These are phyloP conservation scores for Tetranychus truncatus DNA, from an alignment of 2,888 invertebrate genomes.

Conservation along the genomic window DNA sequence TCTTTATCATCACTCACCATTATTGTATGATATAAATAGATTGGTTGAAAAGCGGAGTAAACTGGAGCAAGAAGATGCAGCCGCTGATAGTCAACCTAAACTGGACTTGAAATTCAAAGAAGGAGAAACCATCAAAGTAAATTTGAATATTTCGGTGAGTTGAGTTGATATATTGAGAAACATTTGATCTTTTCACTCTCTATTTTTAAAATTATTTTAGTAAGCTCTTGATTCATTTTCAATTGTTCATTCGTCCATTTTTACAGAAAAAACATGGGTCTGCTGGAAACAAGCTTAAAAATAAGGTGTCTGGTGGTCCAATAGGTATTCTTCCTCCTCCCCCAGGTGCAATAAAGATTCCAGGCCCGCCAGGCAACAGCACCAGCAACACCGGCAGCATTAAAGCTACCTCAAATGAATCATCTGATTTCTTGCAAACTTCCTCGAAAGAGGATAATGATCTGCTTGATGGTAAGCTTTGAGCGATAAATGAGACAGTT, in stretches of 20 bases:
- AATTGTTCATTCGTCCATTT: slow-evolving; percentile 9
- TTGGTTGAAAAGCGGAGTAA: slow-evolving; percentile 65
- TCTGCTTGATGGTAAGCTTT: slow-evolving; percentile 2
- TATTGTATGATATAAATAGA: slow-evolving; percentile 23
- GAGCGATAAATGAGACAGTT: neutral
- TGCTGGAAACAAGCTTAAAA: slow-evolving; percentile 41
- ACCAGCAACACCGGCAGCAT: neutral
- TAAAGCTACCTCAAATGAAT: neutral
- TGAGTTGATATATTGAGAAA: neutral
- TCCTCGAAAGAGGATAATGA: slow-evolving; percentile 3
- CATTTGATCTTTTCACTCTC: slow-evolving; percentile 11
- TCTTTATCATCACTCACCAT: neutral
- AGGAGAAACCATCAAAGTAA: slow-evolving; percentile 97
- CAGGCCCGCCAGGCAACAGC: slow-evolving; percentile 2
- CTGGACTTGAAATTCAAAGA: slow-evolving; percentile 94
- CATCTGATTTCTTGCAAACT: neutral
- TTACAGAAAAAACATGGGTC: slow-evolving; percentile 32
- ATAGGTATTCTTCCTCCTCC: slow-evolving; percentile 50
- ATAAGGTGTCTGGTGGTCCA: slow-evolving; percentile 40
- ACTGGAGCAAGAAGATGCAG: slow-evolving; percentile 48
- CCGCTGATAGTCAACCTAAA: slow-evolving; percentile 47
- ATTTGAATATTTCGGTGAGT: slow-evolving; percentile 80
- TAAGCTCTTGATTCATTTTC: neutral
- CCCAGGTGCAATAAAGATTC: slow-evolving; percentile 53
- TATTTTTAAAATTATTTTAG: slow-evolving; percentile 5